A percentile compares a stretch with the other conserved stretches of the same genome.
These are phyloP conservation scores for Butastur rufipennis DNA, from an alignment of 2,113 vertebrate genomes.

Conservation along the genomic window DNA sequence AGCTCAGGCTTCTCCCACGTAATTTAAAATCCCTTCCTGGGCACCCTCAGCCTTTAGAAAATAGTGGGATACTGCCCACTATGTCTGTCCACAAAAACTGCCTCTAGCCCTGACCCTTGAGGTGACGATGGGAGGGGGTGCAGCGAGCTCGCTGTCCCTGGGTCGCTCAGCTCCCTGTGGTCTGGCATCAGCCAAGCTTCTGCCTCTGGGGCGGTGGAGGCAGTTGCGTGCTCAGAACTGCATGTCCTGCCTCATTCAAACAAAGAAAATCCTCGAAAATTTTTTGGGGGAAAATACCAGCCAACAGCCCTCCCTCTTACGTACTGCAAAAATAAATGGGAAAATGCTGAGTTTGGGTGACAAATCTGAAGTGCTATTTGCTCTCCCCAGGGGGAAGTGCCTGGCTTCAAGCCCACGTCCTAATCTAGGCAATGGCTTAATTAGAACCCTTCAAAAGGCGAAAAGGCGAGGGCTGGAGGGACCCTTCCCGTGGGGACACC, in stretches of 20 bases:
- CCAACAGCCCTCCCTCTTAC: neutral
- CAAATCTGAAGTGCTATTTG: neutral
- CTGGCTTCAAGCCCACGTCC: neutral
- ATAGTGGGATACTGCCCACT: neutral
- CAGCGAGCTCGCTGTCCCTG: neutral
- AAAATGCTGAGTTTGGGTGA: neutral
- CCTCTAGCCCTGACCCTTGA: neutral
- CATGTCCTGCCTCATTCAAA: neutral
- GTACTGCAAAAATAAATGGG: neutral
- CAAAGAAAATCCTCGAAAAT: neutral
- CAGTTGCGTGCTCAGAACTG: neutral
- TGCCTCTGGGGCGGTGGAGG: neutral
- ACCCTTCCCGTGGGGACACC: neutral
- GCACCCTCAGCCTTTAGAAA: neutral
- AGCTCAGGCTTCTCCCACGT: neutral
- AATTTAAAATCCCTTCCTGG: neutral
- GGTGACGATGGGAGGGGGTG: accelerated
- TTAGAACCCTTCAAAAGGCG: neutral
- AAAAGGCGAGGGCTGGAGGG: neutral
- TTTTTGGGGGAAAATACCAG: neutral
- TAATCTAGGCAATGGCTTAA: neutral
- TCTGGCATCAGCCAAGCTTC: neutral
- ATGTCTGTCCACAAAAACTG: neutral
- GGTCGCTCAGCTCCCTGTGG: neutral
- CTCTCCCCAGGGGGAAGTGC: neutral